Evolutionary conservation across 2,797 vertebrate genomes (phyloP).

Genomic region (Bovichtus variegatus): DNA sequence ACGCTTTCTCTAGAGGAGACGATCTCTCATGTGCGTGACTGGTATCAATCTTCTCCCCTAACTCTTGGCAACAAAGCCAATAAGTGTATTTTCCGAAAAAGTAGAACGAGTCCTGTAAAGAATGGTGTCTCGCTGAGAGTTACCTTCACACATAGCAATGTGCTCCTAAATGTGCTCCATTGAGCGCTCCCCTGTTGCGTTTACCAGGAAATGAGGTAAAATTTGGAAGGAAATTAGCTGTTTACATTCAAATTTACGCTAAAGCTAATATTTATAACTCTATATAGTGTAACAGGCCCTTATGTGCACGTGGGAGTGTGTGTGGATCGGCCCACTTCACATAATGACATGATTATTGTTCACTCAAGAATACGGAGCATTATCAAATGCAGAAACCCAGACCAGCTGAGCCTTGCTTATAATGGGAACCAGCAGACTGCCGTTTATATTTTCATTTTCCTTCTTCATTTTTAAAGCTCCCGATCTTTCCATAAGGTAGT

Average conservation of each 20-base stretch:
- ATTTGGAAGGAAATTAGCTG: slow-evolving; percentile 63
- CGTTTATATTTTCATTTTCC: slow-evolving; percentile 65
- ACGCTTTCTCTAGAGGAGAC: too few relatives aligned
- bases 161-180: background rate
- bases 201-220: slow-evolving; percentile 65
- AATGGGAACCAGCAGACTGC: slow-evolving; percentile 73
- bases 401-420: slow-evolving; percentile 54
- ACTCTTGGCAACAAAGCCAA: background rate
- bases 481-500: slow-evolving; percentile 77
- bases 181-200: slow-evolving; percentile 8
- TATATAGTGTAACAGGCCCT: slow-evolving; percentile 23
- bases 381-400: slow-evolving; percentile 24
- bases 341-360: slow-evolving; percentile 57
- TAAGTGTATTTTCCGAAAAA: background rate
- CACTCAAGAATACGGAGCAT: slow-evolving; percentile 36
- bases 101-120: background rate
- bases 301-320: slow-evolving; percentile 18
- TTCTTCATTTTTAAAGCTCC: slow-evolving; percentile 70
- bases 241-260: slow-evolving; percentile 63
- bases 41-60: background rate
- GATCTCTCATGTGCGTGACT: too few relatives aligned
- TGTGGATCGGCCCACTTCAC: slow-evolving; percentile 9
- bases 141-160: slow-evolving; percentile 6
- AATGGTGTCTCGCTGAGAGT: slow-evolving; percentile 9
- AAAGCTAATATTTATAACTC: slow-evolving; percentile 69